Conservation (phyloP, 2,113 vertebrate species). For the Gallinago jamesoni region DNA sequence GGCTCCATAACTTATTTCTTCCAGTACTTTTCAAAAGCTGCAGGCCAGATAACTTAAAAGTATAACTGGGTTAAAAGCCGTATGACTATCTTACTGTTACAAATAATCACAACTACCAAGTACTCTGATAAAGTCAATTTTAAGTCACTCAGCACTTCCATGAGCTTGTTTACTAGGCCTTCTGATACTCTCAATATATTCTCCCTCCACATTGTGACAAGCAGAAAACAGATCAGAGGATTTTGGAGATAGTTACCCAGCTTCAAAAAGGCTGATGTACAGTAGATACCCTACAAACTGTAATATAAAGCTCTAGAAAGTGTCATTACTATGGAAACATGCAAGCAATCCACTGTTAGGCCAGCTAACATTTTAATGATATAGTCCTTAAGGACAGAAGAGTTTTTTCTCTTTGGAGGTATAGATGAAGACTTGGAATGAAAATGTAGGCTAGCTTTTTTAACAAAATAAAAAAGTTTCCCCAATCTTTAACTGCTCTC, state of each 20-base stretch:
- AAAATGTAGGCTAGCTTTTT: neutral
- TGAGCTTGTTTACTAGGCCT: neutral
- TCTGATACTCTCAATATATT: neutral
- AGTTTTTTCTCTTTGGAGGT: neutral
- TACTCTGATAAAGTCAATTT: neutral
- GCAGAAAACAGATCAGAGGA: conserved; percentile 6
- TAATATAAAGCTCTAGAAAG: conserved; percentile 10
- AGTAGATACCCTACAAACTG: neutral
- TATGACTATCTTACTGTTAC: neutral
- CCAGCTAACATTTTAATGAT: conserved; percentile 26
- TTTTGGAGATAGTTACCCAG: neutral
- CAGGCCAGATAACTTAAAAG: neutral
- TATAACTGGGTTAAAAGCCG: neutral
- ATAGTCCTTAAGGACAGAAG: conserved; percentile 1
- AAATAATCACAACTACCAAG: neutral
- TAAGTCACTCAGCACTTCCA: neutral
- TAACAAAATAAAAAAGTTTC: neutral
- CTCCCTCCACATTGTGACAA: neutral
- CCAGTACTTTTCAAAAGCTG: neutral
- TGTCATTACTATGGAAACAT: conserved; percentile 42
- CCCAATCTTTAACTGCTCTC: neutral
- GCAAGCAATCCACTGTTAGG: neutral
- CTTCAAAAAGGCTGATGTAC: neutral
- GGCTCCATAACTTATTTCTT: neutral
- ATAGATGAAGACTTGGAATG: neutral